Conservation (phyloP, 2,113 vertebrate genomes). For the Prunella himalayana region DNA sequence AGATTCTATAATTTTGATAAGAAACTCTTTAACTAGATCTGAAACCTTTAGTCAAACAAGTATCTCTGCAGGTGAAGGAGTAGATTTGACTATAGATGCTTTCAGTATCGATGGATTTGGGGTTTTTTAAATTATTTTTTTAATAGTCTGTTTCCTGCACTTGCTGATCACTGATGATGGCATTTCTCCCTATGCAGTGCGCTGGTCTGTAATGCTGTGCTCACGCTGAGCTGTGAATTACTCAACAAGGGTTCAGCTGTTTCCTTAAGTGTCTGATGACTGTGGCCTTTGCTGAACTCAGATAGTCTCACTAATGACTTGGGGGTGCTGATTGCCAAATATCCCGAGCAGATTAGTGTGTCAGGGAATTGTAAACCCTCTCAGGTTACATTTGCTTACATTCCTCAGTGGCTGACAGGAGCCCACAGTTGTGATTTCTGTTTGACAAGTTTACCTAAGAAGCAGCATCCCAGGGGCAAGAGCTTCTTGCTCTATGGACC, state of each 20-base stretch:
- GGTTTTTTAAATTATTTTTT: not conserved
- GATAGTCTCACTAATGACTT: not conserved
- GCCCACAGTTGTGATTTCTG: not conserved
- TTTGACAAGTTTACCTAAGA: not conserved
- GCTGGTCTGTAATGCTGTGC: not conserved
- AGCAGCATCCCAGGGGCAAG: not conserved
- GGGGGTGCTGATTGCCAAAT: not conserved
- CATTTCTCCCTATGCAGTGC: not conserved
- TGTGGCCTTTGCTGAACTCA: not conserved
- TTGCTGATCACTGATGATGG: not conserved
- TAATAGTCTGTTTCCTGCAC: not conserved
- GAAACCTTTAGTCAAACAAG: not conserved
- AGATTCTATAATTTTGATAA: not conserved
- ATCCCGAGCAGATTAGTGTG: not conserved
- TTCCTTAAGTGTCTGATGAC: not conserved
- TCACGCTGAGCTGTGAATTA: conserved; percentile 28
- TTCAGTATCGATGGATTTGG: not conserved
- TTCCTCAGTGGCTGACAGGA: not conserved
- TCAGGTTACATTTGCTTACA: not conserved
- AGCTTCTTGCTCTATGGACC: not conserved
- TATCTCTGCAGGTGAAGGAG: not conserved
- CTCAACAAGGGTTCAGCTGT: not conserved
- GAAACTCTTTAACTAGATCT: not conserved
- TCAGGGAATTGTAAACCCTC: not conserved
- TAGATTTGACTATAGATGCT: not conserved